These are phyloP conservation scores for Limnephilus marmoratus DNA, from an alignment of 2,888 invertebrate genomes.

Conservation along the genomic window DNA sequence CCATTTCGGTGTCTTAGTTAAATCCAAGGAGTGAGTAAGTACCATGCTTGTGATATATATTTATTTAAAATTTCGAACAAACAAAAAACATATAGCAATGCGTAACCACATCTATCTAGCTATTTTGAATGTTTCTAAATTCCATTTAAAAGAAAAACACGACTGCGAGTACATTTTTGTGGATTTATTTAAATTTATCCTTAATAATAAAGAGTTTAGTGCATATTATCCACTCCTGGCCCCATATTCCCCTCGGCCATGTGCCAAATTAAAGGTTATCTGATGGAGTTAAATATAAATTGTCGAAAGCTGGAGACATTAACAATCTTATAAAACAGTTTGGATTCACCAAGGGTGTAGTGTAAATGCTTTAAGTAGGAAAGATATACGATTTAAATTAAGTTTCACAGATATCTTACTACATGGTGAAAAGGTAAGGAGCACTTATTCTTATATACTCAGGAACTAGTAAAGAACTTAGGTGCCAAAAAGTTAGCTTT, in stretches of 20 bases:
- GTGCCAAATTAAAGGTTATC: slow-evolving; percentile 57
- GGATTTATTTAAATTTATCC: not conserved
- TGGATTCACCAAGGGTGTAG: not conserved
- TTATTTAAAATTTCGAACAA: too few species aligned
- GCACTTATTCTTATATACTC: not conserved
- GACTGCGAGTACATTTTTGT: not conserved
- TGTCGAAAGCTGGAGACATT: slow-evolving; percentile 54
- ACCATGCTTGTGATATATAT: too few species aligned
- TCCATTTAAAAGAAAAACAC: not conserved
- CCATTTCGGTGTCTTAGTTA: too few species aligned
- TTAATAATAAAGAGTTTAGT: not conserved
- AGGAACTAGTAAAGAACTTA: not conserved
- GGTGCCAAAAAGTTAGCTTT: not conserved
- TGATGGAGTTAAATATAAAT: slow-evolving; percentile 58
- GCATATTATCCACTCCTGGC: not conserved
- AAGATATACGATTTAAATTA: not conserved
- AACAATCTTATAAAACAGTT: slow-evolving; percentile 49
- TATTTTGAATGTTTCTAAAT: too few species aligned
- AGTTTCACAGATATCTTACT: not conserved
- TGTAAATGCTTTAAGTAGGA: not conserved
- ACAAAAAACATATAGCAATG: too few species aligned
- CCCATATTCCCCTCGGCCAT: slow-evolving; percentile 28
- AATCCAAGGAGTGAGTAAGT: too few species aligned
- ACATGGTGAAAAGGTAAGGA: too few species aligned
- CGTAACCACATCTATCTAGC: too few species aligned